Percentiles rank a stretch among this genome's conserved stretches.
Evolutionary conservation across 1,140 invertebrate species (phyloP).

Genomic region (Paracyclopina nana): DNA sequence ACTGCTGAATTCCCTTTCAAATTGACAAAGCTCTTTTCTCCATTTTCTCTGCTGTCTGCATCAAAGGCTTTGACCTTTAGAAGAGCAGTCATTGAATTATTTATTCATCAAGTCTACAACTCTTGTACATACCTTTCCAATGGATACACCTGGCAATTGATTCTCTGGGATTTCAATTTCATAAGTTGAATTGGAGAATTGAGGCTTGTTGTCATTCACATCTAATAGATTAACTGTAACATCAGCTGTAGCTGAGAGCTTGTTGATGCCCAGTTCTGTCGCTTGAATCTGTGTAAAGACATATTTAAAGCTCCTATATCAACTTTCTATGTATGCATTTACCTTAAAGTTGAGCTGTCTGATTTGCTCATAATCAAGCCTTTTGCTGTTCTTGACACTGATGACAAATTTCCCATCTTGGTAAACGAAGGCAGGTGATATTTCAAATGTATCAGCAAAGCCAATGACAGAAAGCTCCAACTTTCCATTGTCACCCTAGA

Average conservation of each 20-base stretch:
- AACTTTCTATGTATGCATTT: not conserved
- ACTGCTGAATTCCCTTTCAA: constrained; percentile 3
- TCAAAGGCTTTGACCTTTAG: not conserved
- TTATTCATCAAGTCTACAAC: constrained; percentile 1
- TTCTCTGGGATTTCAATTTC: not conserved
- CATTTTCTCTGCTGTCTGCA: not conserved
- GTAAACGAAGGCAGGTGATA: not conserved
- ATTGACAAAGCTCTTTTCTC: not conserved
- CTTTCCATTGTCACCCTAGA: not conserved
- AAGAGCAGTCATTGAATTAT: not conserved
- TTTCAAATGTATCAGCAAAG: not conserved
- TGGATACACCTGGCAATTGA: not conserved
- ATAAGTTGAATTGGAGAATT: constrained; percentile 2
- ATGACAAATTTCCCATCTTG: not conserved
- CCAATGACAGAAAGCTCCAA: not conserved
- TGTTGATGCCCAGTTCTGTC: constrained; percentile 5
- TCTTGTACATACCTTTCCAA: not conserved
- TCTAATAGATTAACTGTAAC: constrained; percentile 13
- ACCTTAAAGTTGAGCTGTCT: not conserved
- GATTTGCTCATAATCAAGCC: not conserved
- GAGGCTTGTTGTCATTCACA: constrained; percentile 13
- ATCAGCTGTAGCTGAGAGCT: not conserved
- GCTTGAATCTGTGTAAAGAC: constrained; percentile 11
- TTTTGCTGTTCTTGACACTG: constrained; percentile 1
- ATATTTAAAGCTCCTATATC: not conserved